A percentile compares a stretch with the other conserved stretches of the same genome.
Conservation (phyloP, 2,797 vertebrate species). For the Urocyon cinereoargenteus region DNA sequence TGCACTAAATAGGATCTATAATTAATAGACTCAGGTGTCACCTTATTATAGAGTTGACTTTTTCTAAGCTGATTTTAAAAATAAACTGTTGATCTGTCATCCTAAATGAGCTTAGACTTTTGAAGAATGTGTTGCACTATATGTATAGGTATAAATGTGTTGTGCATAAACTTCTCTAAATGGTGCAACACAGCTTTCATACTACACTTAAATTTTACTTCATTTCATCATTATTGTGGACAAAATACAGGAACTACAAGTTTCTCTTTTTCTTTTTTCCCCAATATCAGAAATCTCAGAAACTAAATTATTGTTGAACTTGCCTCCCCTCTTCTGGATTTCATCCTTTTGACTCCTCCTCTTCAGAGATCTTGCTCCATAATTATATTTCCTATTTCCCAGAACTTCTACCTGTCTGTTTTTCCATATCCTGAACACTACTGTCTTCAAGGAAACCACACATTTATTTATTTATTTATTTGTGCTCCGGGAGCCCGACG, state of each 20-base stretch:
- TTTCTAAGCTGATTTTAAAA: conserved; percentile 54
- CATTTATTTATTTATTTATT: no score
- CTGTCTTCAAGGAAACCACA: not conserved
- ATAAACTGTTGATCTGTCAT: conserved; percentile 24
- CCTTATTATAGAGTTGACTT: conserved; percentile 44
- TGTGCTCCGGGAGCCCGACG: no score
- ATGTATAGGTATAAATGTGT: conserved; percentile 3
- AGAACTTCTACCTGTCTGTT: not conserved
- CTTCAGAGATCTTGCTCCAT: not conserved
- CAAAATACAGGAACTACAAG: not conserved
- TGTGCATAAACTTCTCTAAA: not conserved
- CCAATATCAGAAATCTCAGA: not conserved
- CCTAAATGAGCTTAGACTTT: not conserved
- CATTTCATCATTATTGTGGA: not conserved
- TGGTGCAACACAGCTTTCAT: not conserved
- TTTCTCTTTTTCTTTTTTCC: not conserved
- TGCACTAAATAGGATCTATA: not conserved
- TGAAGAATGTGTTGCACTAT: not conserved
- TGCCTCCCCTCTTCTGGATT: not conserved
- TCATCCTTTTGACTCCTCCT: not conserved
- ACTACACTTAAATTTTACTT: not conserved
- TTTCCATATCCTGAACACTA: not conserved
- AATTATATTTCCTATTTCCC: not conserved
- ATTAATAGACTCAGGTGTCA: conserved; percentile 56
- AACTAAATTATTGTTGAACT: not conserved